These are phyloP conservation scores for Sebastolobus altivelis DNA, from an alignment of 2,797 vertebrate genomes.

Conservation along the genomic window DNA sequence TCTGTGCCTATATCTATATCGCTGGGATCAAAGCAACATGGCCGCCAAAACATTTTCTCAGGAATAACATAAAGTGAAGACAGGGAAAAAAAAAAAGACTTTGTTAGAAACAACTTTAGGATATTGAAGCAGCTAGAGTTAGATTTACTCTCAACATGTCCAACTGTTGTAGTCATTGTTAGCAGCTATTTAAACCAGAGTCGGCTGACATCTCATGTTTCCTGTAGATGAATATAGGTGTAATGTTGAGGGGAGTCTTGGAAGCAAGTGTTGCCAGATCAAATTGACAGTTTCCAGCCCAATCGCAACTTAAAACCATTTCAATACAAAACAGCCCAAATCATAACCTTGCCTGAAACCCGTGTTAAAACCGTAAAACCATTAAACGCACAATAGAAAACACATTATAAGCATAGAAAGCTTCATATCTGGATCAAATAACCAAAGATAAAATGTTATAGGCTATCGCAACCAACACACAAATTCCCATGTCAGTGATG, in stretches of 20 bases:
- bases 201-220: neutral
- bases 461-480: too few species aligned
- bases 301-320: too few species aligned
- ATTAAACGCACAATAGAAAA: too few species aligned
- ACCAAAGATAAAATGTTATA: too few species aligned
- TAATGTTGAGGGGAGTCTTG: neutral
- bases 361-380: too few species aligned
- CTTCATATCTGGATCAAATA: too few species aligned
- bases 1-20: neutral
- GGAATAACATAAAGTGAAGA: neutral
- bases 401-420: too few species aligned
- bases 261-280: too few species aligned
- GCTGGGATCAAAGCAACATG: neutral
- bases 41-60: conserved; percentile 10
- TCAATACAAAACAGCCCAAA: too few species aligned
- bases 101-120: neutral
- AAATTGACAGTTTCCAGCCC: too few species aligned
- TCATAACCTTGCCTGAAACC: too few species aligned
- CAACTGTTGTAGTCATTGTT: neutral
- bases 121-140: neutral
- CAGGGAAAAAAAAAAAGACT: neutral
- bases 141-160: neutral
- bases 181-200: neutral
- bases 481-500: too few species aligned
- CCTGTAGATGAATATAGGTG: neutral